Evolutionary conservation across 2,888 invertebrate genomes (phyloP), one percentile per base, ranked within the genome.

Genomic region (Spicauda simplicius): DNA sequence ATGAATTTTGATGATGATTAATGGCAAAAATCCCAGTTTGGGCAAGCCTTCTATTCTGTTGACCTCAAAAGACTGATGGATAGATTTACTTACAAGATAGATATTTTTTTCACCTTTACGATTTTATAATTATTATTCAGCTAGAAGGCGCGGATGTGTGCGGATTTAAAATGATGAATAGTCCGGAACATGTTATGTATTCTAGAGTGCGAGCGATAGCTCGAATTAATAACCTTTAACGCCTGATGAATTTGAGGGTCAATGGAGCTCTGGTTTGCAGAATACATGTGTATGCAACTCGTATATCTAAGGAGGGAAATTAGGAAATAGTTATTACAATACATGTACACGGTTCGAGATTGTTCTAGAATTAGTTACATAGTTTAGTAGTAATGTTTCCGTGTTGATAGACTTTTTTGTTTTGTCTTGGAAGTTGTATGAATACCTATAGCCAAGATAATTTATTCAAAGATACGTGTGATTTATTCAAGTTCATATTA

Each of bases 211-310:
- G 25, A 12, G 12, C 59, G 50, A 60, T 30, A 50, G 50, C 30
- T 12, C 30, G 30, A 60, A 60, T 33, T 50, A 60, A 33, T 60
- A 62, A 62, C 62, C 62, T 62, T 62, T 62, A 55, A 62, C 62
- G 62, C 54, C n/a, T 20, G 25, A n/a, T 62, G 54, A 55, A 62
- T 62, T 62, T 62, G 62, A 62, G 62, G 54, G 62, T 45, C 62
- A 62, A 45, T 45, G 62, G 19, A 61, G 45, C 33, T 53, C 41
- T 19, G 19, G 12, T 54, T 25, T 41, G 16, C 20, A 48, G 48
- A 48, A 30, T 59, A 59, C 11, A 5, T 25, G 0, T 54, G n/a
- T 60, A 8, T 60, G 16, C n/a, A 33, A 8, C 14, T 5, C 16
- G 14, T 41, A 41, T 41, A 25, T 5, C 25, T 25, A 25, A 3